Evolutionary conservation across 2,797 vertebrate genomes (phyloP).

Genomic region (Eleutherodactylus coqui): DNA sequence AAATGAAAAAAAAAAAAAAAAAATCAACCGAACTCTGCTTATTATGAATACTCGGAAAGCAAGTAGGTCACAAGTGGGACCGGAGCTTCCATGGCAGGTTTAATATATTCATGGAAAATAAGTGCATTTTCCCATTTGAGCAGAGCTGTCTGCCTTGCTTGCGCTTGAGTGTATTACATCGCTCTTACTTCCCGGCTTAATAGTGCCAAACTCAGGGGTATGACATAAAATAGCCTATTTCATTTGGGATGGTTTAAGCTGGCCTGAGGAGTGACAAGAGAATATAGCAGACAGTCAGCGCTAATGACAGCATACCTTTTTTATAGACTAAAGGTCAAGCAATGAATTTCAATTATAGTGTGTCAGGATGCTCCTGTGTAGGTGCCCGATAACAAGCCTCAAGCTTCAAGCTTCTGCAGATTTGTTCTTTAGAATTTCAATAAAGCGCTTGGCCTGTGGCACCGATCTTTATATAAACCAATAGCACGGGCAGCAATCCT

Average conservation of each 20-base stretch:
- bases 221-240: conserved; percentile 73
- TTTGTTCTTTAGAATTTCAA: conserved; percentile 75
- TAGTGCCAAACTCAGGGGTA: conserved; percentile 66
- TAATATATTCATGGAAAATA: conserved; percentile 32
- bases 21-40: too few species aligned
- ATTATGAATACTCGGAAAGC: conserved; percentile 4
- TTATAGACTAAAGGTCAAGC: conserved; percentile 74
- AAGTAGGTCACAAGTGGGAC: not conserved
- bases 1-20: too few species aligned
- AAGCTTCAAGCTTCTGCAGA: conserved; percentile 68
- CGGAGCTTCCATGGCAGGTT: not conserved
- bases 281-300: conserved; percentile 69
- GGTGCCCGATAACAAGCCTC: conserved; percentile 73
- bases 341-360: conserved; percentile 77
- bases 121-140: conserved; percentile 11
- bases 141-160: conserved; percentile 36
- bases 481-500: conserved; percentile 54
- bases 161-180: conserved; percentile 63
- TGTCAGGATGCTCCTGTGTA: conserved; percentile 73
- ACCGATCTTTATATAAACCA: conserved; percentile 62
- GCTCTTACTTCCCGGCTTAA: conserved; percentile 67
- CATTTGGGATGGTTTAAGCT: conserved; percentile 71
- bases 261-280: conserved; percentile 72
- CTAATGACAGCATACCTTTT: conserved; percentile 73
- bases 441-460: conserved; percentile 72